Evolutionary conservation across 2,888 invertebrate genomes (phyloP), one percentile per base, ranked within the genome.

Genomic region (Eristalis arbustorum): DNA sequence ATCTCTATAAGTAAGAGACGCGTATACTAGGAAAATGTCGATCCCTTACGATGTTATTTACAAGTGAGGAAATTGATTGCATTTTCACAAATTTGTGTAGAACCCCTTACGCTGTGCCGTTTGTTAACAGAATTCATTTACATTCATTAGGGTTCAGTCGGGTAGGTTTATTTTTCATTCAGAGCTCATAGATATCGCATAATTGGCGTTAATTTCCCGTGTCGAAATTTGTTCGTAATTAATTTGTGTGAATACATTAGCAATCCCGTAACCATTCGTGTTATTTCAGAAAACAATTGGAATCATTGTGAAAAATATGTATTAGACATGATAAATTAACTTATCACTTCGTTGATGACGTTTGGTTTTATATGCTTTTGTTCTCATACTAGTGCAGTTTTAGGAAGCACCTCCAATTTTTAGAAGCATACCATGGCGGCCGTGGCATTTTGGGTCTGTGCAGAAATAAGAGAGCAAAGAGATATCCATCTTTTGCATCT

Each of bases 211-310:
- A 64, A 73, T 64, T 56, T 31, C 5, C 3, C 13, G 25, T 31
- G n/a, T 42, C 14, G 42, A 31, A 28, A 49, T 40, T 62, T 72
- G 42, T 22, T 71, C 18, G 18, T 61, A 61, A 71, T 11, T 61
- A 71, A 71, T 57, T 68, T 56, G 28, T 67, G n/a, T n/a, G 14
- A 59, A 69, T 69, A 6, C n/a, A 42, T n/a, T 22, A n/a, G n/a
- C 8, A 18, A 49, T 18, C 6, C 49, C 4, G 18, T 2, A 37
- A 37, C 13, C 37, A 13, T 1, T 37, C 5, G 18, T 49, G 5
- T 5, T 42, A n/a, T 42, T n/a, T n/a, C n/a, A n/a, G n/a, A 42
- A 42, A 42, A 42, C n/a, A 42, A 42, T 42, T n/a, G n/a, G 2
- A 49, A 2, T n/a, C 49, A 49, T 18, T 49, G 18, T 1, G 8